Percentiles rank a stretch among this genome's conserved stretches.
Conservation (phyloP, 2,797 vertebrate genomes). For the Rhinophrynus dorsalis region DNA sequence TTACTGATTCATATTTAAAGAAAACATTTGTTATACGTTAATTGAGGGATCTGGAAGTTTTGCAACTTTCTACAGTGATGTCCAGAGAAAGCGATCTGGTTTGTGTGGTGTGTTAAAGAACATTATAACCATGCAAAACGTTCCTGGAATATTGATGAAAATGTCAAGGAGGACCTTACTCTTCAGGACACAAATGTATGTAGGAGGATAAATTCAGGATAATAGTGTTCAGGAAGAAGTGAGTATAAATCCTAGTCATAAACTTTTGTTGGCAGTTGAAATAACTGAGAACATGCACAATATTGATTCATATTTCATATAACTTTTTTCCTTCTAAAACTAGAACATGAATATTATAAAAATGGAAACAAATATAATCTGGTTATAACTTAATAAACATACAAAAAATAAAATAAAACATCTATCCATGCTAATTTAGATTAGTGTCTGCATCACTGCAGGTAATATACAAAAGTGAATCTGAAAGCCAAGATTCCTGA, state of each 20-base stretch:
- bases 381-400: not conserved
- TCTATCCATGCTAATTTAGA: conserved; percentile 10
- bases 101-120: conserved; percentile 12
- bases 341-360: not conserved
- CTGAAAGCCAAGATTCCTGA: not conserved
- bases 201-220: not conserved
- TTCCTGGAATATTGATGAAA: conserved; percentile 30
- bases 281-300: conserved; percentile 27
- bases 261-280: conserved; percentile 18
- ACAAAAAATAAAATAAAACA: not conserved
- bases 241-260: conserved; percentile 14
- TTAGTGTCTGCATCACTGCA: not conserved
- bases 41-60: conserved; percentile 22
- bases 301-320: conserved; percentile 2
- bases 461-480: not conserved
- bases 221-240: conserved; percentile 22
- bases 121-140: conserved; percentile 1
- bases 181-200: conserved; percentile 15
- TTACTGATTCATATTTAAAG: conserved; percentile 8
- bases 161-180: not conserved
- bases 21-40: conserved; percentile 32
- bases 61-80: not conserved
- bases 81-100: conserved; percentile 1
- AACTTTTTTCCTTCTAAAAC: not conserved
- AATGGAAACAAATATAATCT: not conserved